These are phyloP conservation scores for Malthinus seriepunctatus DNA, from an alignment of 2,888 invertebrate species.

Conservation along the genomic window DNA sequence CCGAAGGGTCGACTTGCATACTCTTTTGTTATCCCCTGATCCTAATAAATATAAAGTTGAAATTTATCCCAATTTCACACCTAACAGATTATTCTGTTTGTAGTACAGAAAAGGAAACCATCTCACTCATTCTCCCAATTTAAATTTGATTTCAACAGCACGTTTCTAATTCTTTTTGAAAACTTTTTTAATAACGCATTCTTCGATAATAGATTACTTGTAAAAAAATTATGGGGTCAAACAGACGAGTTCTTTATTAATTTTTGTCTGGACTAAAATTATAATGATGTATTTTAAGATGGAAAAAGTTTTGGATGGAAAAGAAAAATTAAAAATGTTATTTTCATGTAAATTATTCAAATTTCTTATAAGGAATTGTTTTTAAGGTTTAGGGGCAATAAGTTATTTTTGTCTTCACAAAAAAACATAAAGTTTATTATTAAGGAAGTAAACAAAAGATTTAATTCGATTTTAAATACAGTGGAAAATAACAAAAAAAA, in stretches of 20 bases:
- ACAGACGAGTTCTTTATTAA: not conserved
- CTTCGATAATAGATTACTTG: not conserved
- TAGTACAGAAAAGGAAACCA: too few relatives aligned
- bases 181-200: not conserved
- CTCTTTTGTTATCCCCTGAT: too few relatives aligned
- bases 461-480: too few relatives aligned
- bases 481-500: too few relatives aligned
- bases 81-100: too few relatives aligned
- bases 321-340: conserved; percentile 14
- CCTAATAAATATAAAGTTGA: too few relatives aligned
- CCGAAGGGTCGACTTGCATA: too few relatives aligned
- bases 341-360: conserved; percentile 29
- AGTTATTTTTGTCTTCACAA: conserved; percentile 6
- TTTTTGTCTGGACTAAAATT: conserved; percentile 9
- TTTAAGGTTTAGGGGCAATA: conserved; percentile 21
- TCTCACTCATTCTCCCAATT: too few relatives aligned
- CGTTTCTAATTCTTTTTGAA: too few relatives aligned
- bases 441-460: too few relatives aligned
- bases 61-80: too few relatives aligned
- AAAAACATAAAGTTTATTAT: not conserved
- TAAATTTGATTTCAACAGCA: too few relatives aligned
- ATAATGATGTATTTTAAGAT: conserved; percentile 15
- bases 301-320: conserved; percentile 9
- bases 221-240: not conserved
- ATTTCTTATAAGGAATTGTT: conserved; percentile 25